These are phyloP conservation scores for Petrosia ficiformis DNA, from an alignment of 37 sponge, comb jelly and placozoan genomes.

Conservation along the genomic window DNA sequence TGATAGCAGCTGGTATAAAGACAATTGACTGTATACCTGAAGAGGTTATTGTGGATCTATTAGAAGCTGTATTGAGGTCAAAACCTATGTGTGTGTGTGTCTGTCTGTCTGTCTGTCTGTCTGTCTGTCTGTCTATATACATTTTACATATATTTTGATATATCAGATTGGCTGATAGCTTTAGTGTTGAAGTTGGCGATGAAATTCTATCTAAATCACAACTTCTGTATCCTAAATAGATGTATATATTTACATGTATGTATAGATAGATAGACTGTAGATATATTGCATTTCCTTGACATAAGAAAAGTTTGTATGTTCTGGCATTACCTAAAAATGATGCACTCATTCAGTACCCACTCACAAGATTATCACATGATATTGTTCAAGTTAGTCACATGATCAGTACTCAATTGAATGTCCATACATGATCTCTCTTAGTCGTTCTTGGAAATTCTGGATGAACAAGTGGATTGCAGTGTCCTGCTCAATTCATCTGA, in stretches of 20 bases:
- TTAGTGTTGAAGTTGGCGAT: too few species aligned
- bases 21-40: conserved; percentile 8
- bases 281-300: too few species aligned
- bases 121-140: too few species aligned
- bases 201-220: too few species aligned
- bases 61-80: background rate
- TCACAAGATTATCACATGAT: background rate
- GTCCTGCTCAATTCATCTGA: background rate
- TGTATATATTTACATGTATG: too few species aligned
- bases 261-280: too few species aligned
- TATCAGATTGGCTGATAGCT: too few species aligned
- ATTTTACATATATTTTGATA: too few species aligned
- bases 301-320: too few species aligned
- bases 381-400: conserved; percentile 6
- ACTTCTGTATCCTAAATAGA: too few species aligned
- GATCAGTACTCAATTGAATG: background rate
- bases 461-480: background rate
- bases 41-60: background rate
- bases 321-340: conserved; percentile 11
- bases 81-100: too few species aligned
- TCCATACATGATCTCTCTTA: background rate
- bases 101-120: too few species aligned
- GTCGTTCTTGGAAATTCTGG: conserved; percentile 7
- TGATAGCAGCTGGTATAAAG: background rate
- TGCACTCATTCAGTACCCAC: conserved; percentile 20